These are phyloP conservation scores for Paratilapia polleni DNA, from an alignment of 2,113 vertebrate genomes.

Conservation along the genomic window DNA sequence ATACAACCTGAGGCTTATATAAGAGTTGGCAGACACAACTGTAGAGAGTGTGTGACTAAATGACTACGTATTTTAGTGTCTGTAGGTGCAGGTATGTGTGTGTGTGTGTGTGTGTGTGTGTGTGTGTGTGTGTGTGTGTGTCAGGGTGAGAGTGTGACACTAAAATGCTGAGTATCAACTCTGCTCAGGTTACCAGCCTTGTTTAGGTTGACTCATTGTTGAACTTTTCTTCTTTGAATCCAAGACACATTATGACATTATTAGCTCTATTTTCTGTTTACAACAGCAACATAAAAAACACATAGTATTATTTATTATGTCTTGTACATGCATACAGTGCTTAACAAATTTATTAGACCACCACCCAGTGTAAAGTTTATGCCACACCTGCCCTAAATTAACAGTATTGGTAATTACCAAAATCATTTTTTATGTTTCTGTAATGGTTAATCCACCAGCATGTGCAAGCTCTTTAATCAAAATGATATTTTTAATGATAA, in stretches of 20 bases:
- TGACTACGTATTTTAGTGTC: not conserved
- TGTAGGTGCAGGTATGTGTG: not conserved
- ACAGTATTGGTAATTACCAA: no score
- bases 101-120: fast-evolving
- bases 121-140: not conserved
- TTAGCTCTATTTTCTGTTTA: not conserved
- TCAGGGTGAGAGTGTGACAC: not conserved
- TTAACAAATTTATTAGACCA: no score
- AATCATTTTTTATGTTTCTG: no score
- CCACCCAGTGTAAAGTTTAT: no score
- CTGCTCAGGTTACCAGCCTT: constrained; percentile 10
- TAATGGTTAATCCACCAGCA: no score
- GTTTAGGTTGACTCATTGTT: constrained; percentile 17
- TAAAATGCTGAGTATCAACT: no score
- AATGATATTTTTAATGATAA: no score
- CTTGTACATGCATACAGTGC: no score
- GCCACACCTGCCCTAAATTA: no score
- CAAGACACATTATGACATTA: not conserved
- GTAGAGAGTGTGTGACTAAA: constrained; percentile 22
- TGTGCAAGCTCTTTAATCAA: no score
- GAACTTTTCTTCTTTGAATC: not conserved
- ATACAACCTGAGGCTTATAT: constrained; percentile 36
- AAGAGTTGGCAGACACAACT: constrained; percentile 33
- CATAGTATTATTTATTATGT: no score
- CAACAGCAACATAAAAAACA: no score